Percentiles rank a stretch among this genome's conserved stretches.
Evolutionary conservation across 2,888 invertebrate species (phyloP).

Genomic region (Zeuzera pyrina): DNA sequence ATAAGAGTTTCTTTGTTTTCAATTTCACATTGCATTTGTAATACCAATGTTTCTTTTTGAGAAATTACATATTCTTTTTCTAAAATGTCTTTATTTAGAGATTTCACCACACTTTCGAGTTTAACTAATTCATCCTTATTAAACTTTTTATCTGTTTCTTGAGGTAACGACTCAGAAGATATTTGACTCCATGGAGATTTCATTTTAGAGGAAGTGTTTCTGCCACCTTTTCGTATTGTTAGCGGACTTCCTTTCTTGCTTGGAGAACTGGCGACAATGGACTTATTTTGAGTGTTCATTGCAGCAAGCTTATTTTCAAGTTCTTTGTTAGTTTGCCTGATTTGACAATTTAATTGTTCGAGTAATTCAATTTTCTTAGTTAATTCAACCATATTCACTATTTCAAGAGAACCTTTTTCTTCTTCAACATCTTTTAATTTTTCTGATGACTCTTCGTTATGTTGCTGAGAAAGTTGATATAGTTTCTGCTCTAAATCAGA

Average conservation of each 20-base stretch:
- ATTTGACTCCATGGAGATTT: constrained; percentile 64
- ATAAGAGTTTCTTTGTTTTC: constrained; percentile 22
- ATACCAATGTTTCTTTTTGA: constrained; percentile 59
- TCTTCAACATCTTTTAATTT: constrained; percentile 58
- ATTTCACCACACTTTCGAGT: constrained; percentile 51
- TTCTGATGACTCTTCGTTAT: constrained; percentile 15
- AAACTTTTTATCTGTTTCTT: constrained; percentile 51
- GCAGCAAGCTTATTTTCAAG: constrained; percentile 64
- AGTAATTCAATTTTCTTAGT: constrained; percentile 66
- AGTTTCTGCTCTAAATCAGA: constrained; percentile 43
- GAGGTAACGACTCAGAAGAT: constrained; percentile 45
- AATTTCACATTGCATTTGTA: constrained; percentile 31
- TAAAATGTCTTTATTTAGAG: constrained; percentile 61
- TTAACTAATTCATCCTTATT: constrained; percentile 44
- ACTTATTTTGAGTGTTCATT: constrained; percentile 37
- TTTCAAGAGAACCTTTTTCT: constrained; percentile 73
- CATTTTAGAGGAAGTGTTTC: constrained; percentile 48
- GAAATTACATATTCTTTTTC: constrained; percentile 57
- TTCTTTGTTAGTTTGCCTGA: constrained; percentile 68
- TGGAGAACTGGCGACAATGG: constrained; percentile 28
- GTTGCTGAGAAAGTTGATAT: constrained; percentile 23
- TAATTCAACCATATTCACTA: constrained; percentile 52
- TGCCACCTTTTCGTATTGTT: constrained; percentile 50
- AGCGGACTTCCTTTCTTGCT: constrained; percentile 54
- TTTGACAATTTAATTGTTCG: constrained; percentile 64